Evolutionary conservation across 2,797 vertebrate genomes (phyloP).

Genomic region (Trematomus bernacchii): DNA sequence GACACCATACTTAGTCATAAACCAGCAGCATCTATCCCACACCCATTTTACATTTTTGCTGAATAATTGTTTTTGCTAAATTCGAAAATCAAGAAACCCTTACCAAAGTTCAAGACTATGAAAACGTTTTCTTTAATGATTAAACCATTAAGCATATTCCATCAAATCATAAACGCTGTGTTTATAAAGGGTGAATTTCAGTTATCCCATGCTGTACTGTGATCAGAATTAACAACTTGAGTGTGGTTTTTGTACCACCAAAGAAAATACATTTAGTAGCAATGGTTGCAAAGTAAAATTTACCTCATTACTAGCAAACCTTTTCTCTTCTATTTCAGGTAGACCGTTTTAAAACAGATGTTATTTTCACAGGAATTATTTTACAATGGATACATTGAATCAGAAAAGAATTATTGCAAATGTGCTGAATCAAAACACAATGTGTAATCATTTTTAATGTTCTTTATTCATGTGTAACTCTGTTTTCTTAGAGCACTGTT

Average conservation of each 20-base stretch:
- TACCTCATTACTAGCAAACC: slow-evolving; percentile 69
- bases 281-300: slow-evolving; percentile 48
- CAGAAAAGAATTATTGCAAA: slow-evolving; percentile 32
- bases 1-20: slow-evolving; percentile 20
- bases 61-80: slow-evolving; percentile 3
- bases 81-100: slow-evolving; percentile 11
- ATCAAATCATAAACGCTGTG: background rate
- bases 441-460: slow-evolving; percentile 35
- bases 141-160: background rate
- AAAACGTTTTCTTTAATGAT: background rate
- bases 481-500: slow-evolving; percentile 41
- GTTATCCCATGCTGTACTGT: slow-evolving; percentile 8
- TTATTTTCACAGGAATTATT: slow-evolving; percentile 64
- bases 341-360: slow-evolving; percentile 40
- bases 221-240: slow-evolving; percentile 22
- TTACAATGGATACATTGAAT: slow-evolving; percentile 58
- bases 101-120: slow-evolving; percentile 20
- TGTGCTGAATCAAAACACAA: slow-evolving; percentile 47
- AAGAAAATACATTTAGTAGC: slow-evolving; percentile 35
- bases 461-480: slow-evolving; percentile 46
- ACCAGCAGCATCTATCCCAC: slow-evolving; percentile 9
- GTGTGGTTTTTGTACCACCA: slow-evolving; percentile 10
- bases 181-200: slow-evolving; percentile 18
- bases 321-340: slow-evolving; percentile 69
- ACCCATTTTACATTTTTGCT: background rate